These are phyloP conservation scores for Mesembrinibis cayennensis DNA, from an alignment of 2,113 vertebrate genomes.

Conservation along the genomic window DNA sequence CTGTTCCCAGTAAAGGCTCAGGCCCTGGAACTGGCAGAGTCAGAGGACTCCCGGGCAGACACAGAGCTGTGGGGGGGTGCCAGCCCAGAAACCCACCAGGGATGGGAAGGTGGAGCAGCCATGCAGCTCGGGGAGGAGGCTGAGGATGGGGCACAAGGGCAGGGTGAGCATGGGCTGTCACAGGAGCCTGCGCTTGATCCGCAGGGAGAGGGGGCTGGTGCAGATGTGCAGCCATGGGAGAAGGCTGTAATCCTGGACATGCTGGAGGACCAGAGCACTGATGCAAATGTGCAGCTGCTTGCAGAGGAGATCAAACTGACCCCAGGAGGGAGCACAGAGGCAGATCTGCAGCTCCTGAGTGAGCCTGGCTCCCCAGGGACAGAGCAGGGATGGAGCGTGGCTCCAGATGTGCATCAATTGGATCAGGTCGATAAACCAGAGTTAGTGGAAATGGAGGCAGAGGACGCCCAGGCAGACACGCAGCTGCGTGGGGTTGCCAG, in stretches of 20 bases:
- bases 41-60: not conserved
- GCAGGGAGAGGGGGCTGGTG: accelerated
- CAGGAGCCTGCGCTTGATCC: not conserved
- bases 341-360: accelerated
- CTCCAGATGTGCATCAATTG: not conserved
- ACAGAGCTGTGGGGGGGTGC: accelerated
- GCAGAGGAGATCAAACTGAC: not conserved
- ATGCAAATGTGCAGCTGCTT: not conserved
- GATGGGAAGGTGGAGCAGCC: accelerated
- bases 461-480: not conserved
- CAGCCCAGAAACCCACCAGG: accelerated
- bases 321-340: accelerated
- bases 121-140: accelerated
- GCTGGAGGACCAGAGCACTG: not conserved
- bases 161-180: accelerated
- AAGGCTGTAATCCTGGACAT: not conserved
- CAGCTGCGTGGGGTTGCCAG: accelerated
- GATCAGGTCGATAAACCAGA: accelerated
- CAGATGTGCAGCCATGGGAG: accelerated
- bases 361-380: accelerated
- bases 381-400: not conserved
- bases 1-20: too few species aligned
- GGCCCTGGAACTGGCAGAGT: too few species aligned
- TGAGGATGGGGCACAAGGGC: not conserved
- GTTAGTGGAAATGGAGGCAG: not conserved